Percentiles rank a stretch among this genome's conserved stretches.
Evolutionary conservation across 92 coral and sea anemone genomes (phyloP).

Genomic region (Scolanthus callimorphus): DNA sequence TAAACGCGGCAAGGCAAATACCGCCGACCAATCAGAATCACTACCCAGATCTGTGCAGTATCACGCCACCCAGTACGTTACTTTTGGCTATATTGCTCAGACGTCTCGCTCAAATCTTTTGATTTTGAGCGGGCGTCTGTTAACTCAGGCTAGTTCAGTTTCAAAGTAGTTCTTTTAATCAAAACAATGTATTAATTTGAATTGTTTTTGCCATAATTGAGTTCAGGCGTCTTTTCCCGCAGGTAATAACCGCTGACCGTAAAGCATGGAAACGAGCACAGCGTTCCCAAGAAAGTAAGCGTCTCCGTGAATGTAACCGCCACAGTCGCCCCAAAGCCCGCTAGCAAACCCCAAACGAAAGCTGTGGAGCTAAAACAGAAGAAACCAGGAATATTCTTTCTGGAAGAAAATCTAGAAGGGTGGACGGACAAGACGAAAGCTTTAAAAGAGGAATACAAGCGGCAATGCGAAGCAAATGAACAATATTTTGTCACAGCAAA

Average conservation of each 20-base stretch:
- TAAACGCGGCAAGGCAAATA: too few species aligned
- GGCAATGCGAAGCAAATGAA: slow-evolving; percentile 81
- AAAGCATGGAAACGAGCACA: neutral
- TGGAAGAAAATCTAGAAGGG: slow-evolving; percentile 54
- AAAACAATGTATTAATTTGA: too few species aligned
- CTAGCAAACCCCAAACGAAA: neutral
- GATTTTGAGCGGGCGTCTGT: too few species aligned
- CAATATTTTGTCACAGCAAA: slow-evolving; percentile 58
- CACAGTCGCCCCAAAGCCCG: neutral
- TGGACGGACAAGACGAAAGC: slow-evolving; percentile 86
- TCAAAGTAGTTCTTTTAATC: too few species aligned
- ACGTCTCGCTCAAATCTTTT: too few species aligned
- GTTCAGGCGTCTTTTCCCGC: too few species aligned
- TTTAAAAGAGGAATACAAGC: slow-evolving; percentile 55
- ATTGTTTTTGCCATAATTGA: too few species aligned
- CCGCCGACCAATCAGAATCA: too few species aligned
- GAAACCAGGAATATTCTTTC: slow-evolving; percentile 26
- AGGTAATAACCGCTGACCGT: slow-evolving; percentile 1
- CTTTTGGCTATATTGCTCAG: too few species aligned
- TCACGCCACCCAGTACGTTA: too few species aligned
- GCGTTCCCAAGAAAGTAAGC: neutral
- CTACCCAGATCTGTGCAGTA: too few species aligned
- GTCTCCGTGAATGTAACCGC: neutral
- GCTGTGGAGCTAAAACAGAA: slow-evolving; percentile 9
- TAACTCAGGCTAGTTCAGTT: too few species aligned